A percentile compares a stretch with the other conserved stretches of the same genome.
These are phyloP conservation scores for Pachyramphus minor DNA, from an alignment of 2,113 vertebrate genomes.

Conservation along the genomic window DNA sequence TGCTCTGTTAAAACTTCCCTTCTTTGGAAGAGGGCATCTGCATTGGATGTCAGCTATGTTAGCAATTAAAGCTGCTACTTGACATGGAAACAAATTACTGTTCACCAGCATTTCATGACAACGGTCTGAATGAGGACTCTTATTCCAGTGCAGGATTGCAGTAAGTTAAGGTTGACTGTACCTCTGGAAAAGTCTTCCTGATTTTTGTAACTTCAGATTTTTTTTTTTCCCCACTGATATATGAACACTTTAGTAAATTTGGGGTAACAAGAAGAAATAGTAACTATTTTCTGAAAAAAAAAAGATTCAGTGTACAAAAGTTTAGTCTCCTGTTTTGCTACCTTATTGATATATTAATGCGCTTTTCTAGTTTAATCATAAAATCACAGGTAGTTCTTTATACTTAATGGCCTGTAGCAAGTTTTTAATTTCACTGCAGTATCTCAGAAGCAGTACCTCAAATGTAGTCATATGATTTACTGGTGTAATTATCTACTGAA, in stretches of 20 bases:
- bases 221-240: not conserved
- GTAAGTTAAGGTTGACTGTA: not conserved
- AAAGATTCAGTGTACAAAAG: not conserved
- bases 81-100: not conserved
- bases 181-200: not conserved
- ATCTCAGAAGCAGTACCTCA: not conserved
- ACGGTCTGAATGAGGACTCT: not conserved
- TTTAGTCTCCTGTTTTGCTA: not conserved
- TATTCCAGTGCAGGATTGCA: not conserved
- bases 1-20: not conserved
- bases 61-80: not conserved
- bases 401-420: not conserved
- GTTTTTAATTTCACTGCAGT: not conserved
- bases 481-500: not conserved
- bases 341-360: not conserved
- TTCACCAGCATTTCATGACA: not conserved
- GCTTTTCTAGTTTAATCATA: not conserved
- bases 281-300: not conserved
- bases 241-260: not conserved
- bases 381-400: conserved; percentile 10
- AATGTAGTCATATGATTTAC: not conserved
- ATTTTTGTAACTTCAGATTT: not conserved
- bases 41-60: not conserved
- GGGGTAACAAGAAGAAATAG: not conserved
- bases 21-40: not conserved